These are phyloP conservation scores for Telmatochromis sp. DNA, from an alignment of 2,113 vertebrate species.

Conservation along the genomic window DNA sequence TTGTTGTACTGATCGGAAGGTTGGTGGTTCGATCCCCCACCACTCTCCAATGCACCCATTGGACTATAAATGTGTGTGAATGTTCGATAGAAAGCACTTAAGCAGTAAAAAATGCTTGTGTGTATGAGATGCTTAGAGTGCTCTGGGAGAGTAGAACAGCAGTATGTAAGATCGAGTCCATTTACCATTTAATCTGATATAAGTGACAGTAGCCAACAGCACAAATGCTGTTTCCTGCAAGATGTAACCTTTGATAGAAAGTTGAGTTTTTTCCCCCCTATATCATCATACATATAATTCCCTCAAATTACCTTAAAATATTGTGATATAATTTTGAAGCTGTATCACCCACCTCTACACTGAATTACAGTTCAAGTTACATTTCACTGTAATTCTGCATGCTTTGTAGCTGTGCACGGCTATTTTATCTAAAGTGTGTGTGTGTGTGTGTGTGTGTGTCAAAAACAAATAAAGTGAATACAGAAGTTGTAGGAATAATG, in stretches of 20 bases:
- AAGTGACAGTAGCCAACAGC: not conserved
- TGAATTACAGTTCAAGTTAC: not conserved
- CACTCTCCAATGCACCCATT: not conserved
- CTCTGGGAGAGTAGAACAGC: not conserved
- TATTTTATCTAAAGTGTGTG: not conserved
- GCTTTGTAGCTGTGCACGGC: not conserved
- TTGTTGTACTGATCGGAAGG: not conserved
- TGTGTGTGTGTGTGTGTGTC: not conserved
- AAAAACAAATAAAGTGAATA: not conserved
- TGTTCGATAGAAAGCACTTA: not conserved
- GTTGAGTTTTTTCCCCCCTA: rapidly evolving
- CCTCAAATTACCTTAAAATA: not conserved
- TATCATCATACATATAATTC: not conserved
- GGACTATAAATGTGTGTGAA: not conserved
- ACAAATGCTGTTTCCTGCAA: not conserved
- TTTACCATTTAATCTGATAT: not conserved
- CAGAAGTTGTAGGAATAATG: not conserved
- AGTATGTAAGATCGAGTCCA: not conserved
- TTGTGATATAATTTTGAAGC: not conserved
- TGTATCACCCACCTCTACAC: not conserved
- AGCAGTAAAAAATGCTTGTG: not conserved
- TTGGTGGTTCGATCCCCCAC: not conserved
- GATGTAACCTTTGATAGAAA: not conserved
- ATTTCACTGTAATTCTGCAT: not conserved
- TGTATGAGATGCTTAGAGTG: not conserved